Base-by-base conservation (phyloP, 2,113 vertebrate genomes). In the Lagopus leucura region DNA sequence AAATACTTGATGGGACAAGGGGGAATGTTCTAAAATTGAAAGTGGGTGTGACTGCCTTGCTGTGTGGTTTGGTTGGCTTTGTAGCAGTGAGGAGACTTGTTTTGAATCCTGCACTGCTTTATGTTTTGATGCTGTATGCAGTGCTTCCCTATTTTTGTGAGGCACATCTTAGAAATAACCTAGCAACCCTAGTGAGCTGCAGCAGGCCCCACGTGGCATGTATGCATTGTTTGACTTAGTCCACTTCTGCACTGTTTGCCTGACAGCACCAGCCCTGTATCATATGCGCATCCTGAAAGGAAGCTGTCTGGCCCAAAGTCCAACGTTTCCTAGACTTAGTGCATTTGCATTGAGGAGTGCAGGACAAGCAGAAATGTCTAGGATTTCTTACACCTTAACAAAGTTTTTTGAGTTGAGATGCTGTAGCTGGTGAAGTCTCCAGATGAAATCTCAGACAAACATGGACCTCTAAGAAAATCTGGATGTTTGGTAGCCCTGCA, bases 281-380 rank as follows among this genome's bases (percentile, higher is more conserved):
- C 2, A 2, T 25, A 9, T 18, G 19, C 27, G 6, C 36, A 36
- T 58, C 52, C 47, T 79, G n/a, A 89, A 67, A 71, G 13, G 24
- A 17, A 19, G 11, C 1, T 2, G 11, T 13, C 10, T 54, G 40
- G 6, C 21, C 6, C 2, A 16, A 67, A 54, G 24, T 8, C 4
- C 34, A 54, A 63, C 63, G 19, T 47, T 27, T n/a, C 42, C n/a
- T 54, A 30, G 42, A 14, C 8, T 78, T 30, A 1, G 12, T 21
- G 21, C 2, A 2, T 0, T 42, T 42, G 14, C 24, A 11, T 0
- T 34, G 42, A 40, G 34, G 11, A 84, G 27, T 6, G 30, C 0
- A 1, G n/a, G 42, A 28, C 11, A 24, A 24, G 10, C 1, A 8
- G 50, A 88, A 81, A 48, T 3, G 4, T 17, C 43, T 38, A 32